Evolutionary conservation across 2,888 invertebrate genomes (phyloP).

Genomic region (Erebia palarica): DNA sequence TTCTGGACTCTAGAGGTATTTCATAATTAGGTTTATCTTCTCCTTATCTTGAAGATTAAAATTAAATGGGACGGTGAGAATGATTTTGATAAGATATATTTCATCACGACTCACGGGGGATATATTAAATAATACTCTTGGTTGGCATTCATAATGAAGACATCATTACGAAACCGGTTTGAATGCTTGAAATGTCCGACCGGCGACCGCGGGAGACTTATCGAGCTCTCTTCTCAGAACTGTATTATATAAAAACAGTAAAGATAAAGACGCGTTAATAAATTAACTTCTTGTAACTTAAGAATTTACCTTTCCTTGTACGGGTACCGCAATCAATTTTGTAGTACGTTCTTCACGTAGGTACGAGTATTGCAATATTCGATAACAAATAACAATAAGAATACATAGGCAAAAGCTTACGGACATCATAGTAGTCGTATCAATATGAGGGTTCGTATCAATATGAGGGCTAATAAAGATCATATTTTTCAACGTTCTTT

Average conservation of each 20-base stretch:
- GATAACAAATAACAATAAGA: background rate
- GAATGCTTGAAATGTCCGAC: constrained; percentile 48
- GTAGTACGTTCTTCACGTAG: background rate
- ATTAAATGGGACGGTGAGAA: constrained; percentile 21
- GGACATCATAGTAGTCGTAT: background rate
- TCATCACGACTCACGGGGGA: constrained; percentile 24
- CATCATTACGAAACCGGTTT: constrained; percentile 75
- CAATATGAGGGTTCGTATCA: background rate
- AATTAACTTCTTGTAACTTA: constrained; percentile 6
- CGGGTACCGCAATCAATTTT: background rate
- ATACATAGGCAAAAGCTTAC: too few relatives aligned
- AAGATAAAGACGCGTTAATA: constrained; percentile 2
- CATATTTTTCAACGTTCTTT: constrained; percentile 2
- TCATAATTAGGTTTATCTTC: constrained; percentile 20
- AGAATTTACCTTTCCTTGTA: background rate
- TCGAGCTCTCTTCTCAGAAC: constrained; percentile 50
- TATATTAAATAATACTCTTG: constrained; percentile 42
- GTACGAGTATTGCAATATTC: background rate
- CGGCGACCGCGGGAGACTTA: constrained; percentile 50
- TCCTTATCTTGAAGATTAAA: constrained; percentile 18
- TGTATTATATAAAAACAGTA: constrained; percentile 18
- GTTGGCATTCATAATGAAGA: constrained; percentile 77
- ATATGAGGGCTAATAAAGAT: background rate
- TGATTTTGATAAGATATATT: constrained; percentile 24
- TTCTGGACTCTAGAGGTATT: constrained; percentile 17